phyloP scores from a whole-genome alignment of 2,888 invertebrate species.

The Alloscopus bannaensis region DNA sequence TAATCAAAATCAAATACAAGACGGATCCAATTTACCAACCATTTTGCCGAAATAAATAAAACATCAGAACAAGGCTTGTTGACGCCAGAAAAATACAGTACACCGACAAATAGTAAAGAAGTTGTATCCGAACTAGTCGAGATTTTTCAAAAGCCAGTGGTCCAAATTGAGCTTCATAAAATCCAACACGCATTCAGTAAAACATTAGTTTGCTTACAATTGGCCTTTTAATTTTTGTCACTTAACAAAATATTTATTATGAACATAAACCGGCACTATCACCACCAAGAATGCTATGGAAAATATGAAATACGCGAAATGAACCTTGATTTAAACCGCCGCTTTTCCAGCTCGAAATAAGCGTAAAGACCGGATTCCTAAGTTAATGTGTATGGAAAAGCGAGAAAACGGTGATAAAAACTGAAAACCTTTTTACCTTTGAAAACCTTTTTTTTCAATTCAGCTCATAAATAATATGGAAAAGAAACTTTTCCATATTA shows the following conservation, averaged over 20 bases:
- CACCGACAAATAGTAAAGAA: neutral
- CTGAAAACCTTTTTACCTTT: too few relatives aligned
- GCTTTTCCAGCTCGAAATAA: neutral
- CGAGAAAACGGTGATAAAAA: too few relatives aligned
- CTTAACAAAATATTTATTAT: neutral
- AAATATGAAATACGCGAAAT: too few relatives aligned
- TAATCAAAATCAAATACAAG: neutral
- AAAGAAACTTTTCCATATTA: too few relatives aligned
- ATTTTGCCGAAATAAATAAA: constrained; percentile 7
- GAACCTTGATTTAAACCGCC: neutral
- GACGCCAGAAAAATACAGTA: neutral
- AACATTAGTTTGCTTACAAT: too few relatives aligned
- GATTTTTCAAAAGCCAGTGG: neutral
- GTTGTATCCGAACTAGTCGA: neutral
- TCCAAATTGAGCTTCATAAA: constrained; percentile 19
- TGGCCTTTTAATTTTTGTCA: too few relatives aligned
- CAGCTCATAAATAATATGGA: too few relatives aligned
- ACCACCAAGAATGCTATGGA: neutral
- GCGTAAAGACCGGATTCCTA: constrained; percentile 24
- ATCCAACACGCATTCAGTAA: constrained; percentile 12
- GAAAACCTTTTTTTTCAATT: too few relatives aligned
- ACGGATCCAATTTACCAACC: constrained; percentile 30
- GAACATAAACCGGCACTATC: constrained; percentile 20
- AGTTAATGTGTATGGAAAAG: constrained; percentile 21
- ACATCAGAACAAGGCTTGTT: neutral